Percentiles rank a stretch among this genome's conserved stretches.
Conservation (phyloP, 2,113 vertebrate species). For the Lycaon pictus region DNA sequence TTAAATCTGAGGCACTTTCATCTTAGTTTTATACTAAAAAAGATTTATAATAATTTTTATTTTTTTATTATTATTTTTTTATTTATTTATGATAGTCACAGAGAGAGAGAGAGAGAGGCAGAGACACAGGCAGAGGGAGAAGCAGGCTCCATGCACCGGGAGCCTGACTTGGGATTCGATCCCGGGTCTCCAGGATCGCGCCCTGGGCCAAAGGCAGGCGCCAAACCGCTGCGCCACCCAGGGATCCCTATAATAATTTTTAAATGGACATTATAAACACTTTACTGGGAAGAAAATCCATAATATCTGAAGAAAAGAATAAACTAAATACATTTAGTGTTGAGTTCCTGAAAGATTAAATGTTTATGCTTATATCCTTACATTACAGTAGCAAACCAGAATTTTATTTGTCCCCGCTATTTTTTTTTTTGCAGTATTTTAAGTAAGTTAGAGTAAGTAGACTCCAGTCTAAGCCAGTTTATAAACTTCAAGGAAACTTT, state of each 20-base stretch:
- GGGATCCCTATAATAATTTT: conserved; percentile 12
- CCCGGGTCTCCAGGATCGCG: too few relatives aligned
- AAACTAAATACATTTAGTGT: background rate
- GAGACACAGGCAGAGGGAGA: too few relatives aligned
- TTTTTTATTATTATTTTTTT: too few relatives aligned
- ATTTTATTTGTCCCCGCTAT: background rate
- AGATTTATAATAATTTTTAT: background rate
- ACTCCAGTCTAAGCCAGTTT: background rate
- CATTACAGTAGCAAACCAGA: background rate
- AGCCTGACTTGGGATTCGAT: too few relatives aligned
- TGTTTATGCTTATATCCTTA: background rate
- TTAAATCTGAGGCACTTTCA: background rate
- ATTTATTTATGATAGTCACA: too few relatives aligned
- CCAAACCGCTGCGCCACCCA: too few relatives aligned
- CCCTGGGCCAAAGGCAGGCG: too few relatives aligned
- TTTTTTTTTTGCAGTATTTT: background rate
- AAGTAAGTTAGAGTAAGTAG: background rate
- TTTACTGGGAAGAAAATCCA: background rate
- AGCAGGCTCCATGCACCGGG: too few relatives aligned
- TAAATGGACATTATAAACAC: background rate
- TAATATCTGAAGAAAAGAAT: background rate
- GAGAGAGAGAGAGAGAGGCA: too few relatives aligned
- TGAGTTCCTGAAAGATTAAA: background rate
- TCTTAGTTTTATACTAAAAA: background rate
- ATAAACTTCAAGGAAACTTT: background rate